Evolutionary conservation across 2,797 vertebrate genomes (phyloP).

Genomic region (Dipus sagitta): DNA sequence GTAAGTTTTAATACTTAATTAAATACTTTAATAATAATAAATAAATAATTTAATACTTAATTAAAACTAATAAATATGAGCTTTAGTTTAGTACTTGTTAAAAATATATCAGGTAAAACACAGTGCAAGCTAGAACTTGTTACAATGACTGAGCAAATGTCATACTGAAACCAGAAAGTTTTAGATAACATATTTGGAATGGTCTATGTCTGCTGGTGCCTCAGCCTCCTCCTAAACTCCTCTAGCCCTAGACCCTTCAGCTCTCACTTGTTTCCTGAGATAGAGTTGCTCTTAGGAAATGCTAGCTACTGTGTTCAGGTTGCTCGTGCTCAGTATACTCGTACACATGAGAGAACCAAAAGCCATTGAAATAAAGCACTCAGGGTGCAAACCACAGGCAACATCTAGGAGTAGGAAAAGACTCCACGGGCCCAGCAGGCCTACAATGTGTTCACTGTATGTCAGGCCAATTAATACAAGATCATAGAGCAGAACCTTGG

Average conservation of each 20-base stretch:
- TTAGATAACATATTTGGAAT: not conserved
- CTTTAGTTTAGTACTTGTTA: not conserved
- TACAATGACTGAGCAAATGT: not conserved
- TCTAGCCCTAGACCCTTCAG: rapidly evolving
- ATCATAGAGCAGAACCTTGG: not conserved
- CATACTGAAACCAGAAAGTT: not conserved
- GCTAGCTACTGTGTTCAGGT: not conserved
- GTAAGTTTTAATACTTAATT: not conserved
- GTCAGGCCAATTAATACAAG: not conserved
- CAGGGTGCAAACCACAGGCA: not conserved
- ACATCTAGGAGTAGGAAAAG: not conserved
- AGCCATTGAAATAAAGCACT: not conserved
- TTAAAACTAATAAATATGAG: not conserved
- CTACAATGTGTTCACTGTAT: not conserved
- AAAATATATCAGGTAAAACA: not conserved
- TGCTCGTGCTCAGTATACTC: not conserved
- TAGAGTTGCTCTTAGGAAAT: not conserved
- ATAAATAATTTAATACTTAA: not conserved
- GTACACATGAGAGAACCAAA: not conserved
- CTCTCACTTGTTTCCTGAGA: not conserved
- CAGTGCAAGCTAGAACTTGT: not conserved
- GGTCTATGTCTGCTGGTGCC: rapidly evolving
- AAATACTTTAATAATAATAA: too few species aligned
- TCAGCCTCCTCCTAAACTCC: not conserved
- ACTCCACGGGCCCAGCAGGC: not conserved